Percentiles rank a stretch among this genome's conserved stretches.
phyloP scores from a whole-genome alignment of 2,113 vertebrate species.

The Herpailurus yagouaroundi region DNA sequence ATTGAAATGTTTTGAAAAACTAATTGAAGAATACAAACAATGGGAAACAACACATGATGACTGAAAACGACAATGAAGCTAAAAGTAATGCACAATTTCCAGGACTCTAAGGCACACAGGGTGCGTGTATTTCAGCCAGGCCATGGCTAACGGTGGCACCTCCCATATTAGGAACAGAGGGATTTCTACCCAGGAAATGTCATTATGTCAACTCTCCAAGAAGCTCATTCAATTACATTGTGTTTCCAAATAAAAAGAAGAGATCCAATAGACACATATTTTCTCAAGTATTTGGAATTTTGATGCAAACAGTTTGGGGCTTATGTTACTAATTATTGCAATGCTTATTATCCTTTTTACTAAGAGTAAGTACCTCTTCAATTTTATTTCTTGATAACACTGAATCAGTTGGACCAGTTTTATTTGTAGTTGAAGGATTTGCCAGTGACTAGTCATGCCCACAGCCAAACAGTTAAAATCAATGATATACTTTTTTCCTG shows the following conservation, averaged over 20 bases:
- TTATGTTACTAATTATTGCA: background rate
- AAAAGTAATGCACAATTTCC: background rate
- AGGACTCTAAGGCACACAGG: rapidly evolving
- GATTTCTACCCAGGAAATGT: background rate
- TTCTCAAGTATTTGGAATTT: background rate
- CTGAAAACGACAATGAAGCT: background rate
- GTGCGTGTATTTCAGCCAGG: background rate
- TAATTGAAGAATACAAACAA: background rate
- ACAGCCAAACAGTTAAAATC: background rate
- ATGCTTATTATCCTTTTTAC: background rate
- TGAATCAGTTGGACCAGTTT: background rate
- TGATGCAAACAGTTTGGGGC: background rate
- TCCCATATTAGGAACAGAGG: background rate
- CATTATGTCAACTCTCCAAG: background rate
- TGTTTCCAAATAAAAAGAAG: background rate
- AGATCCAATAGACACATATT: background rate
- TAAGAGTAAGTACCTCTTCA: background rate
- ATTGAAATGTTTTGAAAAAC: background rate
- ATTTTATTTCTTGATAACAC: background rate
- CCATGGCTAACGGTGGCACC: rapidly evolving
- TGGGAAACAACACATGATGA: background rate
- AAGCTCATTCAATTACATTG: background rate
- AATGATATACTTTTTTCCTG: background rate
- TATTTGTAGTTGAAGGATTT: background rate
- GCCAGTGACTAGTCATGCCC: background rate